These are phyloP conservation scores for Drosophila dunni DNA, from an alignment of 1,140 invertebrate genomes.

Conservation along the genomic window DNA sequence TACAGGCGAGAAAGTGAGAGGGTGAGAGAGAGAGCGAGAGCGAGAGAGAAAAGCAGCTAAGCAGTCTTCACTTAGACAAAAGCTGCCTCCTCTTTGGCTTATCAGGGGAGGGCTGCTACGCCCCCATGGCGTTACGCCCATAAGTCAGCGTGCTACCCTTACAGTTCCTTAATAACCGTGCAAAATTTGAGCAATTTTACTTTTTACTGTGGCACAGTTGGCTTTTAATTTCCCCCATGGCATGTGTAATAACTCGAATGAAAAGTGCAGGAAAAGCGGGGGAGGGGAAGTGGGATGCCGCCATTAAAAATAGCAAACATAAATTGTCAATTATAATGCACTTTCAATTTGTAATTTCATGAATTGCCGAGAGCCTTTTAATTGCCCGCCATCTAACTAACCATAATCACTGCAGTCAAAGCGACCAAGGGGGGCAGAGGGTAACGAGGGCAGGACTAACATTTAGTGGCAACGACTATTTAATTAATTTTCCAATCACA, in stretches of 20 bases:
- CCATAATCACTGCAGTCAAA: slow-evolving; percentile 65
- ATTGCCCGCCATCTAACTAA: slow-evolving; percentile 48
- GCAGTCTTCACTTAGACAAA: slow-evolving; percentile 60
- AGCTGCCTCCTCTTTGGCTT: slow-evolving; percentile 10
- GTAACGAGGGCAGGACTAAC: not conserved
- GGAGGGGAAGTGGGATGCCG: not conserved
- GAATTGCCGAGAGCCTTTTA: slow-evolving; percentile 17
- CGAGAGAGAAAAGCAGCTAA: not conserved
- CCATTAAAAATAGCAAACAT: slow-evolving; percentile 30
- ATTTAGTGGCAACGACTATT: slow-evolving; percentile 60
- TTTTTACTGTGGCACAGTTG: slow-evolving; percentile 42
- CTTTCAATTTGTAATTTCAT: slow-evolving; percentile 31
- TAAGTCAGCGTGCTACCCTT: slow-evolving; percentile 32
- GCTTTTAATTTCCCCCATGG: slow-evolving; percentile 64
- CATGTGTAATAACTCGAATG: slow-evolving; percentile 52
- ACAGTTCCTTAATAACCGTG: slow-evolving; percentile 36
- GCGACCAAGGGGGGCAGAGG: not conserved
- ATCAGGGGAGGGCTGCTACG: not conserved
- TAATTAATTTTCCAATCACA: slow-evolving; percentile 63
- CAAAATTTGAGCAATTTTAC: slow-evolving; percentile 40
- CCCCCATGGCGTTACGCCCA: slow-evolving; percentile 19
- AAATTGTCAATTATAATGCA: slow-evolving; percentile 50
- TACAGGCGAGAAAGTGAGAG: slow-evolving; percentile 32
- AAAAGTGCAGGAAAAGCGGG: slow-evolving; percentile 35
- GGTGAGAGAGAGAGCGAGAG: no score